phyloP scores from a whole-genome alignment of 2,888 invertebrate species.

The Ceraclea dissimilis region DNA sequence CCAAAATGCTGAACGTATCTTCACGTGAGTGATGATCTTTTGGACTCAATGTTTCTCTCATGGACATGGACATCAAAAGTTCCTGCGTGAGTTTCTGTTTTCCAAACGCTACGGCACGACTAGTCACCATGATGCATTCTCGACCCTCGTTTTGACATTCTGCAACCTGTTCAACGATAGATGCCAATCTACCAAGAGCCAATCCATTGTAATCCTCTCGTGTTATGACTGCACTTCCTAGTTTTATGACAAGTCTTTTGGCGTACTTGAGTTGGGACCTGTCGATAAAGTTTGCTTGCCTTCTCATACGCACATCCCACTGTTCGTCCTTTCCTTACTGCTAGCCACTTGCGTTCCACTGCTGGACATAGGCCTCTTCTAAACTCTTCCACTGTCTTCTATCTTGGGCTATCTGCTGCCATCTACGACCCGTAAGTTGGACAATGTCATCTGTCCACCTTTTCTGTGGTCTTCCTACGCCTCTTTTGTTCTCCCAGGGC shows the following conservation, averaged over 20 bases:
- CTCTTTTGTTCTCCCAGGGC: too few species aligned
- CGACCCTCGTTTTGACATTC: conserved; percentile 96
- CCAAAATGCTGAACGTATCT: conserved; percentile 65
- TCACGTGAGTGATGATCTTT: conserved; percentile 73
- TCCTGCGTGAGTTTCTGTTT: conserved; percentile 97
- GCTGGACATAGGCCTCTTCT: too few species aligned
- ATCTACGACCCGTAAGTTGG: too few species aligned
- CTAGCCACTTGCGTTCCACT: too few species aligned
- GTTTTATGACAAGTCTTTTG: conserved; percentile 85
- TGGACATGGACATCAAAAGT: conserved; percentile 93
- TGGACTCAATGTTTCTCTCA: conserved; percentile 92
- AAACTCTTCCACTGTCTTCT: too few species aligned
- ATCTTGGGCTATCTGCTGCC: too few species aligned
- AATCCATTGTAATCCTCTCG: conserved; percentile 95
- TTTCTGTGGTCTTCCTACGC: too few species aligned
- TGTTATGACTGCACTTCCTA: conserved; percentile 97
- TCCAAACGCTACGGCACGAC: conserved; percentile 98
- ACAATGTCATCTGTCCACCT: too few species aligned
- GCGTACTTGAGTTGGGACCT: conserved; percentile 85
- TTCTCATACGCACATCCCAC: conserved; percentile 44
- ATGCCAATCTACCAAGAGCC: conserved; percentile 90
- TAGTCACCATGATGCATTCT: conserved; percentile 97
- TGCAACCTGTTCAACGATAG: conserved; percentile 95
- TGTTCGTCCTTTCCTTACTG: neutral
- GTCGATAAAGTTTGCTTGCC: conserved; percentile 67